A percentile compares a stretch with the other conserved stretches of the same genome.
phyloP scores from a whole-genome alignment of 1,140 invertebrate species.

The Steinernema feltiae region DNA sequence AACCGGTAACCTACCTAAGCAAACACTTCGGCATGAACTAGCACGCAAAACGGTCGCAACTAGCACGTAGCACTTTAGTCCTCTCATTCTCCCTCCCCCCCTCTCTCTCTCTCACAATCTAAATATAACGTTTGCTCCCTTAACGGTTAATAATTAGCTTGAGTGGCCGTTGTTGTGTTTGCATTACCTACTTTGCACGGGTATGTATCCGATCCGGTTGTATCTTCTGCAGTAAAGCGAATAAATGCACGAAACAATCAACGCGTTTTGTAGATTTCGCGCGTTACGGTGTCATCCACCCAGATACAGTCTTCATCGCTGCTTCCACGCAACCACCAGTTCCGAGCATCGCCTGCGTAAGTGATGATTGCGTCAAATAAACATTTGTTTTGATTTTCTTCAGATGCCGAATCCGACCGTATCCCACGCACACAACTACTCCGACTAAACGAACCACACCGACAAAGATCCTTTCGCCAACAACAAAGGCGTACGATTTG shows the following conservation, averaged over 20 bases:
- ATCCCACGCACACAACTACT: constrained; percentile 15
- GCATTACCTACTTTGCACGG: neutral
- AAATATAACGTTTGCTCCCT: no score
- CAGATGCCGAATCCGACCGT: constrained; percentile 11
- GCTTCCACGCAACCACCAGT: neutral
- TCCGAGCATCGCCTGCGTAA: neutral
- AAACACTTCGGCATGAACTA: constrained; percentile 17
- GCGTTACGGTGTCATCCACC: neutral
- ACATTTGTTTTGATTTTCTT: neutral
- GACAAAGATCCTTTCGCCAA: neutral
- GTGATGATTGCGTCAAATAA: neutral
- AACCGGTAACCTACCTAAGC: constrained; percentile 14
- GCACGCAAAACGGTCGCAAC: neutral
- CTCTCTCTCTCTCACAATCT: neutral
- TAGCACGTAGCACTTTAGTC: neutral
- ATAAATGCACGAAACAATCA: neutral
- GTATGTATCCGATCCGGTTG: neutral
- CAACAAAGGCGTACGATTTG: constrained; percentile 5
- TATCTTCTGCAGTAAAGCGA: neutral
- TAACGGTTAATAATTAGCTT: no score
- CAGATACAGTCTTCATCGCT: neutral
- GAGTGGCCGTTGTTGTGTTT: constrained; percentile 3
- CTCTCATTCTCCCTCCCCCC: neutral
- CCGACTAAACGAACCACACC: neutral
- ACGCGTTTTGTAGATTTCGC: neutral